These are phyloP conservation scores for Agrilus cyanescens DNA, from an alignment of 2,888 invertebrate species.

Conservation along the genomic window DNA sequence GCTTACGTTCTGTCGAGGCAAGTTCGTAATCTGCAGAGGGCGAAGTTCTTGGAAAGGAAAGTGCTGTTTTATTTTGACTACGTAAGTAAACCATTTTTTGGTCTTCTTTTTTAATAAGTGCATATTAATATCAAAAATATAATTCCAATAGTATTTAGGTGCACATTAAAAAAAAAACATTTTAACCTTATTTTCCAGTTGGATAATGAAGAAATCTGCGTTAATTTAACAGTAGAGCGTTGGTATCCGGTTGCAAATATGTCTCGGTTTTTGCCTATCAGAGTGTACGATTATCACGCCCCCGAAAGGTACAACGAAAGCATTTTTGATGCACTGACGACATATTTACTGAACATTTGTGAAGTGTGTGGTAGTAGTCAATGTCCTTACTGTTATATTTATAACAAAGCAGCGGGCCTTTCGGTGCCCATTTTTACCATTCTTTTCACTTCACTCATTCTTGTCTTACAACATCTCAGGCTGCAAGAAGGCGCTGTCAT, in stretches of 20 bases:
- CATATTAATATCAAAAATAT: too few species aligned
- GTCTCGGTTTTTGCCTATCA: constrained; percentile 80
- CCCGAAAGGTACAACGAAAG: constrained; percentile 90
- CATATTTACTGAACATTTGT: constrained; percentile 81
- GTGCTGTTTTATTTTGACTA: constrained; percentile 89
- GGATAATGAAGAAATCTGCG: constrained; percentile 73
- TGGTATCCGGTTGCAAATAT: constrained; percentile 96
- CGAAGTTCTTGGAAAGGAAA: constrained; percentile 69
- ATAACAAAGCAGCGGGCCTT: constrained; percentile 48
- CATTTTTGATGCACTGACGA: constrained; percentile 76
- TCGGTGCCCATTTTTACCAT: constrained; percentile 24
- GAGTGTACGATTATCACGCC: constrained; percentile 91
- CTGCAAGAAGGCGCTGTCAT: constrained; percentile 18
- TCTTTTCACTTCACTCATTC: constrained; percentile 20
- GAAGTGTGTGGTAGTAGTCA: constrained; percentile 91
- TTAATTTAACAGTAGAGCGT: constrained; percentile 84
- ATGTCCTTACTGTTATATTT: constrained; percentile 84
- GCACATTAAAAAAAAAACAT: constrained; percentile 2
- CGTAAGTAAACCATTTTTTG: constrained; percentile 47
- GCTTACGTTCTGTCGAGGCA: constrained; percentile 68
- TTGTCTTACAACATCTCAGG: constrained; percentile 21
- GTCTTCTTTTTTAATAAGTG: too few species aligned
- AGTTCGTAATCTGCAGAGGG: constrained; percentile 73
- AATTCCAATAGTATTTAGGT: too few species aligned
- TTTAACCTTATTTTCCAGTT: constrained; percentile 43